Conservation (phyloP, 2,888 invertebrate genomes). For the Acholoe squamosa region DNA sequence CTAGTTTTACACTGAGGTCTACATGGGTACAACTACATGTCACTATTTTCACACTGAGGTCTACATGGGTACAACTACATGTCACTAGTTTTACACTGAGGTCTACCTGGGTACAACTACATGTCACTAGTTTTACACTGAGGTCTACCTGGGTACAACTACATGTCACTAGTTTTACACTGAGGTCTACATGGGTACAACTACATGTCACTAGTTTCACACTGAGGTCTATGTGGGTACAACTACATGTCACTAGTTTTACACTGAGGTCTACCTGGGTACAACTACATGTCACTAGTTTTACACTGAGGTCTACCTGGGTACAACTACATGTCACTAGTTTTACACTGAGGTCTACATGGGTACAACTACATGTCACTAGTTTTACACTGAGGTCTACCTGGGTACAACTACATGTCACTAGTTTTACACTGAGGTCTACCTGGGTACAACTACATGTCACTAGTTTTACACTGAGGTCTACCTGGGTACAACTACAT, state of each 20-base stretch:
- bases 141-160: neutral
- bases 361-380: too few relatives aligned
- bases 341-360: neutral
- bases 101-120: conserved; percentile 71
- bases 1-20: too few relatives aligned
- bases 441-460: conserved; percentile 73
- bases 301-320: neutral
- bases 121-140: neutral
- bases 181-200: neutral
- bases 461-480: neutral
- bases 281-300: conserved; percentile 74
- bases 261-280: neutral
- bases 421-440: neutral
- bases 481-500: conserved; percentile 72
- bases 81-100: neutral
- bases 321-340: too few relatives aligned
- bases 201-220: conserved; percentile 74
- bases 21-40: too few relatives aligned
- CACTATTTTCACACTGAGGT: neutral
- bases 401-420: conserved; percentile 74
- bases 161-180: conserved; percentile 74
- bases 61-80: conserved; percentile 72
- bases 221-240: neutral
- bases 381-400: neutral
- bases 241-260: conserved; percentile 75